These are phyloP conservation scores for Thunnus thynnus DNA, from an alignment of 2,113 vertebrate genomes.

Conservation along the genomic window DNA sequence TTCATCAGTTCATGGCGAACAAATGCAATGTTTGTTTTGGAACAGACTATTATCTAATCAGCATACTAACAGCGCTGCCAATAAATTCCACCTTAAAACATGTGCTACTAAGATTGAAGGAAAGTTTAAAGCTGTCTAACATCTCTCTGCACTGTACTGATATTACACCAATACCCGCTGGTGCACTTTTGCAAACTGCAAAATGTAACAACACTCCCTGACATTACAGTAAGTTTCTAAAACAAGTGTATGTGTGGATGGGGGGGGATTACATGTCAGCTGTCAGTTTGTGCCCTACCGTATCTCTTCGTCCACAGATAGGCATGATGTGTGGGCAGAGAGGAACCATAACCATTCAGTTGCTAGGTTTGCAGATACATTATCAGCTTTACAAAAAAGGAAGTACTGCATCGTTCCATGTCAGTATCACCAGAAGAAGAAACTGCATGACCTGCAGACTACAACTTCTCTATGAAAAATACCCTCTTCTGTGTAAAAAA, in stretches of 20 bases:
- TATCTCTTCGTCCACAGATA: conserved; percentile 39
- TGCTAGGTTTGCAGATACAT: conserved; percentile 30
- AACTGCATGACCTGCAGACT: background rate
- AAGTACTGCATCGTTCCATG: background rate
- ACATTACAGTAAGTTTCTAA: too few relatives aligned
- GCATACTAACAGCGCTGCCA: background rate
- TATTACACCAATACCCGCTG: too few relatives aligned
- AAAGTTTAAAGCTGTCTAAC: background rate
- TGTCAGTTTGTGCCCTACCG: background rate
- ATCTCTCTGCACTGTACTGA: too few relatives aligned
- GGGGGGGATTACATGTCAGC: background rate
- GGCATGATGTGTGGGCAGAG: conserved; percentile 42
- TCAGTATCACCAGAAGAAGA: background rate
- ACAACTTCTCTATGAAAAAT: background rate
- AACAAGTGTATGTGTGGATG: too few relatives aligned
- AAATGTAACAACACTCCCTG: too few relatives aligned
- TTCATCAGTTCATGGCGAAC: background rate
- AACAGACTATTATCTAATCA: conserved; percentile 2
- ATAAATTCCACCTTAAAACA: background rate
- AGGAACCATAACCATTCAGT: conserved; percentile 27
- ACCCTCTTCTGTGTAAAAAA: background rate
- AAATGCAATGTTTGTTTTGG: conserved; percentile 7
- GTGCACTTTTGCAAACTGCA: background rate
- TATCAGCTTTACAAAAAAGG: conserved; percentile 39
- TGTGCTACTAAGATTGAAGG: background rate